These are phyloP conservation scores for Cerceris rybyensis DNA, from an alignment of 2,888 invertebrate species.

Conservation along the genomic window DNA sequence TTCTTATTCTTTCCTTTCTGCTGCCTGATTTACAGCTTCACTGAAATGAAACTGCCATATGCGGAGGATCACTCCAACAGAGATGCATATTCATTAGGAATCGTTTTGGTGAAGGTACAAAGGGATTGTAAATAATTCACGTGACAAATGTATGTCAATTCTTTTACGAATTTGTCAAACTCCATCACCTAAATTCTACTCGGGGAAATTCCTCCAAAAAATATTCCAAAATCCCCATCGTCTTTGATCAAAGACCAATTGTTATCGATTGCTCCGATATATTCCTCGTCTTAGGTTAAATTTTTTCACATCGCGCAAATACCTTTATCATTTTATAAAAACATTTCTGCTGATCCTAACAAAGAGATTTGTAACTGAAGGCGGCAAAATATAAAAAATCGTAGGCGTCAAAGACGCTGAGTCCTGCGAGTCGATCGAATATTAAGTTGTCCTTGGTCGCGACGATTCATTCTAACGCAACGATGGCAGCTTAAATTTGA, in stretches of 20 bases:
- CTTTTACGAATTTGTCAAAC: too few species aligned
- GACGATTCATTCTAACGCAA: conserved; percentile 26
- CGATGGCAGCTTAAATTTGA: conserved; percentile 53
- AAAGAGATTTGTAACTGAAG: too few species aligned
- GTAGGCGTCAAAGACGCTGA: not conserved
- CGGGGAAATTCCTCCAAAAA: too few species aligned
- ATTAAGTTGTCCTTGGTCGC: conserved; percentile 34
- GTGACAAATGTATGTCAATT: too few species aligned
- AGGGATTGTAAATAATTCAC: not conserved
- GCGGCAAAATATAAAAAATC: not conserved
- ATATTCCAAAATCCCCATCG: too few species aligned
- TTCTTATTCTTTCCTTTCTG: conserved; percentile 23
- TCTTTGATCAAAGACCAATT: too few species aligned
- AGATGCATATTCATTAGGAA: not conserved
- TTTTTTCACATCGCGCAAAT: too few species aligned
- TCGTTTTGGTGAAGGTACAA: not conserved
- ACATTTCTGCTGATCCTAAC: too few species aligned
- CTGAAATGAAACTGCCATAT: conserved; percentile 16
- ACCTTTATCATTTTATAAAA: too few species aligned
- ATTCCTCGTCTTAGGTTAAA: too few species aligned
- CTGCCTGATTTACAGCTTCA: conserved; percentile 43
- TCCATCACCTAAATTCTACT: too few species aligned
- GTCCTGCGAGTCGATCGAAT: conserved; percentile 15
- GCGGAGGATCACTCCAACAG: conserved; percentile 3
- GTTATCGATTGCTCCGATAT: too few species aligned